Base-by-base conservation (phyloP, 2,113 vertebrate genomes). In the Triplophysa rosa region DNA sequence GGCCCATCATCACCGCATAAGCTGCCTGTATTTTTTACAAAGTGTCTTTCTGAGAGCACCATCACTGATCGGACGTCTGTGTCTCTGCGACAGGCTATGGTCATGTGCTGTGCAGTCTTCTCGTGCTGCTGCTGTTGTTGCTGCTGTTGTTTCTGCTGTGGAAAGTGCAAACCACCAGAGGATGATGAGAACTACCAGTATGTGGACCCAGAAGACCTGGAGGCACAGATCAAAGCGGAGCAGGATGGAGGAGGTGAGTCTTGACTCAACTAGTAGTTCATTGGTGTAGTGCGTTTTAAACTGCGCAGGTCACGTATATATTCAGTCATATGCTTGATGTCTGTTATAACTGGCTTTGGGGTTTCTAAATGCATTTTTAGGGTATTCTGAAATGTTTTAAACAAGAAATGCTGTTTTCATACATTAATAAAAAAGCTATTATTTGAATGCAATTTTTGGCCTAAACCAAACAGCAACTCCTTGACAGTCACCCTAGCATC, bases 61-160 rank as follows among this genome's bases (percentile, higher is more conserved):
- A 8, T 67, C n/a, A 12, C 58, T 72, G 47, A 80, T 66, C 80
- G 17, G 52, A 21, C 58, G 13, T 65, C 54, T 33, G n/a, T 63
- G 17, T 65, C 21, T 75, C 26, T 75, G 24, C 68, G 16, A 8
- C 87, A 99, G 96, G 88, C 91, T 0, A 88, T 96, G 79, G 81
- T 91, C 0, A 47, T 96, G 23, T 95, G 95, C 82, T 97, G 95
- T 0, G 84, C 92, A 0, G 17, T 93, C 10, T 88, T 95, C 72
- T 94, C 94, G 62, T 95, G 96, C 77, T 98, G 96, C 83, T 98
- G 95, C 29, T 98, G 94, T 16, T 98, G 96, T 84, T 97, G 95
- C 73, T 98, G 95, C 88, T 97, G 95, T 71, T 96, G 90, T 75
- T 96, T 95, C 86, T 99, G 97, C 89, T 98, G 96, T 0, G 96